phyloP scores from a whole-genome alignment of 2,888 invertebrate species.

The Aphodius sticticus region DNA sequence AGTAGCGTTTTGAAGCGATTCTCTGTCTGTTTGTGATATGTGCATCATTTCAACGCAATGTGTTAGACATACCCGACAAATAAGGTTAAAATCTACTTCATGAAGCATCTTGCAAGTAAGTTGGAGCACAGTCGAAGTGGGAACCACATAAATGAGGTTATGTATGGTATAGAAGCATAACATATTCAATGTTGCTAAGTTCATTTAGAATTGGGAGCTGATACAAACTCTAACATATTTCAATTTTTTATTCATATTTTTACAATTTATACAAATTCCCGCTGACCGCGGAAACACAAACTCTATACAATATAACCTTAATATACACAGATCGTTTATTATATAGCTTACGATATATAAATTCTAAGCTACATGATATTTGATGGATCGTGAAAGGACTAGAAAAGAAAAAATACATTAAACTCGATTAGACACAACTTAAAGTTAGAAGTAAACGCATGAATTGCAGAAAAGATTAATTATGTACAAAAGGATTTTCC shows the following conservation, averaged over 20 bases:
- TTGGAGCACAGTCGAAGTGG: too few relatives aligned
- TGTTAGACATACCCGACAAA: too few relatives aligned
- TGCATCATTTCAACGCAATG: too few relatives aligned
- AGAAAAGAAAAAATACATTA: neutral
- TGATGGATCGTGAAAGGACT: neutral
- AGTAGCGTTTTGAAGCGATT: too few relatives aligned
- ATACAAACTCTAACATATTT: neutral
- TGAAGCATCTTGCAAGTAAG: too few relatives aligned
- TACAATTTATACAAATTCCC: conserved; percentile 4
- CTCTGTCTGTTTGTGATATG: too few relatives aligned
- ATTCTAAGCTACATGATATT: neutral
- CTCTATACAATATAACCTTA: neutral
- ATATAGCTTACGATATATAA: neutral
- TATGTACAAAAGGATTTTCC: neutral
- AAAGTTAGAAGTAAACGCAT: neutral
- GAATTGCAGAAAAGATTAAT: neutral
- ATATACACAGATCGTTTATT: neutral
- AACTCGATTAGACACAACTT: neutral
- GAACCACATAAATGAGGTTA: too few relatives aligned
- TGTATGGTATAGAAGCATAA: too few relatives aligned
- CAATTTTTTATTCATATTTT: neutral
- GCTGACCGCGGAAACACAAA: neutral
- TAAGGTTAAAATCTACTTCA: too few relatives aligned
- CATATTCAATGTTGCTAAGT: too few relatives aligned
- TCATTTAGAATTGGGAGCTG: too few relatives aligned